phyloP scores from a whole-genome alignment of 1,140 invertebrate genomes.

The Aphaenogaster ashmeadi region DNA sequence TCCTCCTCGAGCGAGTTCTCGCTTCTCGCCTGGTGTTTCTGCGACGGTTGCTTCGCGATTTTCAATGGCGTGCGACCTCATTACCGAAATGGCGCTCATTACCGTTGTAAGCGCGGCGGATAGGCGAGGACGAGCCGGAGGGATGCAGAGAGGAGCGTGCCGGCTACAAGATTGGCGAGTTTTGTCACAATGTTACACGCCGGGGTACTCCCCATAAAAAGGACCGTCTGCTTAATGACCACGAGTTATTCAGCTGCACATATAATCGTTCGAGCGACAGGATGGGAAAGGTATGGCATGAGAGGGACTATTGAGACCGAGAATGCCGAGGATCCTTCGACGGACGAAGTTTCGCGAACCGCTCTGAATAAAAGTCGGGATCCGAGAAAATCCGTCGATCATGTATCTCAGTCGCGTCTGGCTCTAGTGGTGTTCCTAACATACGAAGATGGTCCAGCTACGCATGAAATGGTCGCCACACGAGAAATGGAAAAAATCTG shows the following conservation, averaged over 20 bases:
- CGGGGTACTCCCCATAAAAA: conserved; percentile 68
- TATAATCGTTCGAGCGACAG: conserved; percentile 74
- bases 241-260: conserved; percentile 83
- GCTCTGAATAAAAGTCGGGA: conserved; percentile 48
- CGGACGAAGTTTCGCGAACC: conserved; percentile 13
- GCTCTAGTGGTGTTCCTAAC: not conserved
- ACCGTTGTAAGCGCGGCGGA: conserved; percentile 76
- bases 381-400: conserved; percentile 39
- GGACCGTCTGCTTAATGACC: conserved; percentile 81
- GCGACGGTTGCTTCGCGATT: conserved; percentile 77
- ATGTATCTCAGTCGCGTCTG: not conserved
- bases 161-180: conserved; percentile 69
- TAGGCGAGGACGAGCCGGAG: conserved; percentile 15
- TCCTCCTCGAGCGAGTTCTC: conserved; percentile 41
- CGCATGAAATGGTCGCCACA: not conserved
- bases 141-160: conserved; percentile 18
- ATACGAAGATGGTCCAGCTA: not conserved
- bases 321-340: conserved; percentile 43
- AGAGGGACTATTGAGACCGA: not conserved
- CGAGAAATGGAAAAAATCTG: not conserved
- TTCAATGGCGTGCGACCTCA: conserved; percentile 86
- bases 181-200: conserved; percentile 79
- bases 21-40: conserved; percentile 55
- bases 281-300: not conserved
- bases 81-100: conserved; percentile 86